These are phyloP conservation scores for Asobara japonica DNA, from an alignment of 1,140 invertebrate genomes.

Conservation along the genomic window DNA sequence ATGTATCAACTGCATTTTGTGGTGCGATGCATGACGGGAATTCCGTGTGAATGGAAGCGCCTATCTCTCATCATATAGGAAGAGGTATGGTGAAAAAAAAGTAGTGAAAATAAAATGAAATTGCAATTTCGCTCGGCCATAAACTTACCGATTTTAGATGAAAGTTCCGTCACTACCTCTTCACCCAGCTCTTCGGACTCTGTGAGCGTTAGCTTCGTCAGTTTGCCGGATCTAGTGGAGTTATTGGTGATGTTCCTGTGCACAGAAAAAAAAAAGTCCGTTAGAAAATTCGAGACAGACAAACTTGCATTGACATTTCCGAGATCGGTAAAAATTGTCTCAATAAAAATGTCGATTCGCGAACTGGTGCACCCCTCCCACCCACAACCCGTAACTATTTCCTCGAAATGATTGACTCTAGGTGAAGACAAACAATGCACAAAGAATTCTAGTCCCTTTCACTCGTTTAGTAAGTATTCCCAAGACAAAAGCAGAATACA, in stretches of 20 bases:
- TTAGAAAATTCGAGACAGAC: too few species aligned
- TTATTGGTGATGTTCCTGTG: not conserved
- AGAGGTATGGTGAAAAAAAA: not conserved
- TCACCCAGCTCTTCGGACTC: not conserved
- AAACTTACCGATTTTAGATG: conserved; percentile 19
- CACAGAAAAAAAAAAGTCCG: not conserved
- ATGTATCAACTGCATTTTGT: not conserved
- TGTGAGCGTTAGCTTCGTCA: not conserved
- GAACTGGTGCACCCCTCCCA: too few species aligned
- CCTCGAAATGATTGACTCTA: not conserved
- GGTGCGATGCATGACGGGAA: conserved; percentile 21
- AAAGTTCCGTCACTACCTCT: not conserved
- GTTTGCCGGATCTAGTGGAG: not conserved
- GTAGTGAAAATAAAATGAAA: not conserved
- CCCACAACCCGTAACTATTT: not conserved
- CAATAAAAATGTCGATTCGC: not conserved
- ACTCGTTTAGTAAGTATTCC: not conserved
- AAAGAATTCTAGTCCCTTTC: not conserved
- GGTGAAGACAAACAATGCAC: not conserved
- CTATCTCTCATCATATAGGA: conserved; percentile 9
- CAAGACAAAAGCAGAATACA: conserved; percentile 4
- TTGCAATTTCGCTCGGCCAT: conserved; percentile 16
- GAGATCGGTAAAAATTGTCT: too few species aligned
- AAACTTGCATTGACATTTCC: too few species aligned
- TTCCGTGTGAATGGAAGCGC: conserved; percentile 26